Conservation (phyloP, 2,113 vertebrate species). For the Caranx melampygus region DNA sequence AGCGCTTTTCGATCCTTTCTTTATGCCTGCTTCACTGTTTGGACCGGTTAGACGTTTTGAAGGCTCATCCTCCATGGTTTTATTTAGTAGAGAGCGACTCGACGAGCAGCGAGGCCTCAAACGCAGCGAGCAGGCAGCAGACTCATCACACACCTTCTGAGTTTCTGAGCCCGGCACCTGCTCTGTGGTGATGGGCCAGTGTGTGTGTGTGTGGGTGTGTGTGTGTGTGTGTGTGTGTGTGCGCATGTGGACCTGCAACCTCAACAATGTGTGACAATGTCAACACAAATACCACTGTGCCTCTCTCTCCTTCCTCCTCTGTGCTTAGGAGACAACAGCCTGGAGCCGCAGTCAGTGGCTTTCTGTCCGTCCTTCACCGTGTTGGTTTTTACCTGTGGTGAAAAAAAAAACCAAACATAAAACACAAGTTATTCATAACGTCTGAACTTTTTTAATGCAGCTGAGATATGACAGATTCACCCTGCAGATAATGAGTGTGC, state of each 20-base stretch:
- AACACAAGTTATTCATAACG: not conserved
- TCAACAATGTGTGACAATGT: constrained; percentile 33
- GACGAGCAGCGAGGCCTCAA: not conserved
- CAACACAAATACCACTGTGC: constrained; percentile 22
- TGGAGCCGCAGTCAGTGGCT: constrained; percentile 1
- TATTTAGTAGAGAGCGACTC: not conserved
- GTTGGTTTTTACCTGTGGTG: not conserved
- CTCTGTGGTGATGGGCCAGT: not conserved
- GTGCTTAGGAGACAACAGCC: not conserved
- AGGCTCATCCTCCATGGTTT: not conserved
- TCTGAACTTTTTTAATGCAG: too few relatives aligned
- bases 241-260: constrained; percentile 10
- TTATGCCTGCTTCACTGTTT: too few relatives aligned
- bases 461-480: not conserved
- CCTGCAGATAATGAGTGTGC: not conserved
- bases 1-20: not conserved
- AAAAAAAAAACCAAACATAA: not conserved
- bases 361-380: constrained; percentile 9
- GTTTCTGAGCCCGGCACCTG: constrained; percentile 13
- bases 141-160: not conserved
- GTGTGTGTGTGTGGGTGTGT: constrained; percentile 4
- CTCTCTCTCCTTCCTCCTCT: not conserved
- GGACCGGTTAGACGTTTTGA: not conserved
- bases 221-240: not conserved
- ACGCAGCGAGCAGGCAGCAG: not conserved